Percentiles rank a stretch among this genome's conserved stretches.
phyloP scores from a whole-genome alignment of 2,113 vertebrate species.

The Rafetus swinhoei region DNA sequence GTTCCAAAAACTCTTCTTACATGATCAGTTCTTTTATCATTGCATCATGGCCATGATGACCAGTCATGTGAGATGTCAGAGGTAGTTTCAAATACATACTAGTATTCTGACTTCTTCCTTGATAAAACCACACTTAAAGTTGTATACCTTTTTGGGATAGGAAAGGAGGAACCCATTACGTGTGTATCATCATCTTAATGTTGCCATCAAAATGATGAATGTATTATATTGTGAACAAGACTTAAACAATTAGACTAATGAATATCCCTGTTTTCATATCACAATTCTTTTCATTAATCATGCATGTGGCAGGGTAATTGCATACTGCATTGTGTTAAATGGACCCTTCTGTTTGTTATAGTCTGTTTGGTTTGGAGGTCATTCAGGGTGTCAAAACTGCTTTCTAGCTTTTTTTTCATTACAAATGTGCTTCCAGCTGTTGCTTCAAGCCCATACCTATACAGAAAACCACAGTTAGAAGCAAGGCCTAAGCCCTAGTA shows the following conservation, averaged over 20 bases:
- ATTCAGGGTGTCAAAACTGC: neutral
- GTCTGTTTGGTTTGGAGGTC: neutral
- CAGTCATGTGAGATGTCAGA: neutral
- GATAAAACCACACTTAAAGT: neutral
- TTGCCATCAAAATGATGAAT: neutral
- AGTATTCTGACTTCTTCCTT: neutral
- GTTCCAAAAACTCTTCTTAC: slow-evolving; percentile 29
- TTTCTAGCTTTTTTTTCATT: neutral
- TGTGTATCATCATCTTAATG: neutral
- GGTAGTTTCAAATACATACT: neutral
- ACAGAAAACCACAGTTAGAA: neutral
- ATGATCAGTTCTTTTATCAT: neutral
- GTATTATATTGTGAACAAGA: neutral
- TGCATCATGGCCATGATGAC: neutral
- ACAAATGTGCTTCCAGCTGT: neutral
- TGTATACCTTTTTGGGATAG: neutral
- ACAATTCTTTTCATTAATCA: neutral
- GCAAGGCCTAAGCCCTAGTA: neutral
- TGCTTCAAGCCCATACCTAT: neutral
- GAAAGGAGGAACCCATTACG: neutral
- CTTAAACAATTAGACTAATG: neutral
- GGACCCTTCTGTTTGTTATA: neutral
- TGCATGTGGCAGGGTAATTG: neutral
- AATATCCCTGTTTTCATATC: neutral
- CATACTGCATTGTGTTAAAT: neutral